phyloP scores from a whole-genome alignment of 1,140 invertebrate species.

The Seison nebaliae region DNA sequence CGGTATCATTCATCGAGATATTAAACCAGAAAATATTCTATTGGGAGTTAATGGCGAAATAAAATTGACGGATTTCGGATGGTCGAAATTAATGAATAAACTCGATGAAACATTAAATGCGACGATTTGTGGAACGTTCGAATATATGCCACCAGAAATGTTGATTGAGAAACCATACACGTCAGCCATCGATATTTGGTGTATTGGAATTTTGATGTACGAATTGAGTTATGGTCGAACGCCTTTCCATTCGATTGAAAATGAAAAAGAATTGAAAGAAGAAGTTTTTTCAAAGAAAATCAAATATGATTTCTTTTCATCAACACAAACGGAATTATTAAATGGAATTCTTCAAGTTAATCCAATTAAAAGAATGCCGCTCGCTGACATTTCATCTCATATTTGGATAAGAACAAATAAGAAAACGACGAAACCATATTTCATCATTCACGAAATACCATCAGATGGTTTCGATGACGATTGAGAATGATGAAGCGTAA shows the following conservation, averaged over 20 bases:
- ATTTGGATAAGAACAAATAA: no score
- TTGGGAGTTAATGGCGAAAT: slow-evolving; percentile 52
- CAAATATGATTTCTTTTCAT: not conserved
- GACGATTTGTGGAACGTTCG: slow-evolving; percentile 72
- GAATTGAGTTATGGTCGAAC: slow-evolving; percentile 61
- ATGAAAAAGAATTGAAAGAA: slow-evolving; percentile 55
- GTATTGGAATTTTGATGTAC: slow-evolving; percentile 61
- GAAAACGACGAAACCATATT: no score
- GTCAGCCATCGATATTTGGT: slow-evolving; percentile 74
- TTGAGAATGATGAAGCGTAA: no score
- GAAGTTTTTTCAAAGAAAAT: not conserved
- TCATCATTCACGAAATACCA: no score
- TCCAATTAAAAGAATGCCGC: no score
- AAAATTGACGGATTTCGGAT: slow-evolving; percentile 81
- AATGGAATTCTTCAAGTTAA: no score
- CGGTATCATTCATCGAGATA: slow-evolving; percentile 62
- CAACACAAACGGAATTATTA: no score
- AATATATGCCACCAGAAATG: slow-evolving; percentile 85
- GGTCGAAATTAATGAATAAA: no score
- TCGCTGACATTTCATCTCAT: no score
- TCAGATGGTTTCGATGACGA: no score
- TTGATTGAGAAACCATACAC: slow-evolving; percentile 57
- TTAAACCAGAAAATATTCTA: slow-evolving; percentile 81
- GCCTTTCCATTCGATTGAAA: slow-evolving; percentile 52
- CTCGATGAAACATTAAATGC: no score